Conservation (phyloP, 2,888 invertebrate genomes). For the Eupsilia transversa region DNA sequence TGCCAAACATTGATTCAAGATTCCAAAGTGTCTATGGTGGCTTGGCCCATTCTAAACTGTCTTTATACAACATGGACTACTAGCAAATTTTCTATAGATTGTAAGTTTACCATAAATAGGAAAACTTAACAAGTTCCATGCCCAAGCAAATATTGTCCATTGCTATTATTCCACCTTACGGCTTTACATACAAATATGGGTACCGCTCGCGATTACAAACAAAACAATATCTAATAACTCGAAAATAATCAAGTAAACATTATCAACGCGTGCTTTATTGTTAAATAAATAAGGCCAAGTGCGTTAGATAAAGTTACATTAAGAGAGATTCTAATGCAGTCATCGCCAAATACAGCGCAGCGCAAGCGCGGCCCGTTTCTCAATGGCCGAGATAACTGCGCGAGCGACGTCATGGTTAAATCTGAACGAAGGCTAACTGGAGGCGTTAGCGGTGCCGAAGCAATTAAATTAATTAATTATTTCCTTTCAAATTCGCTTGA, state of each 20-base stretch:
- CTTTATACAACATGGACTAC: background rate
- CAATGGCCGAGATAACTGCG: conserved; percentile 75
- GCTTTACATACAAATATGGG: conserved; percentile 46
- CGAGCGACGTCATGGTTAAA: conserved; percentile 86
- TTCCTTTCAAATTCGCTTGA: conserved; percentile 86
- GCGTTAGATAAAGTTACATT: conserved; percentile 77
- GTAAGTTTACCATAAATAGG: conserved; percentile 39
- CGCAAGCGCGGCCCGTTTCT: conserved; percentile 78
- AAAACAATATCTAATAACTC: conserved; percentile 56
- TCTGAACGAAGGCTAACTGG: conserved; percentile 87
- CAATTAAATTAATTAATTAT: conserved; percentile 88
- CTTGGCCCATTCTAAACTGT: conserved; percentile 8
- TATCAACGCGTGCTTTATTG: conserved; percentile 73
- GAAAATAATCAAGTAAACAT: conserved; percentile 67
- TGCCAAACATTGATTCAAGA: background rate
- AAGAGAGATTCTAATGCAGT: conserved; percentile 82
- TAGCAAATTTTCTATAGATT: conserved; percentile 15
- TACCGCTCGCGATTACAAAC: conserved; percentile 47
- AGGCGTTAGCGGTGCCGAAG: conserved; percentile 84
- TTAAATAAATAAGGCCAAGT: conserved; percentile 79
- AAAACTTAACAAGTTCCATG: conserved; percentile 21
- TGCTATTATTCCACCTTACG: conserved; percentile 37
- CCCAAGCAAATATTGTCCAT: conserved; percentile 21
- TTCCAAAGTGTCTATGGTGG: background rate
- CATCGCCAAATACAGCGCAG: conserved; percentile 84